Evolutionary conservation across 64 coral and sea anemone genomes (phyloP).

Genomic region (Cladopsammia gracilis): DNA sequence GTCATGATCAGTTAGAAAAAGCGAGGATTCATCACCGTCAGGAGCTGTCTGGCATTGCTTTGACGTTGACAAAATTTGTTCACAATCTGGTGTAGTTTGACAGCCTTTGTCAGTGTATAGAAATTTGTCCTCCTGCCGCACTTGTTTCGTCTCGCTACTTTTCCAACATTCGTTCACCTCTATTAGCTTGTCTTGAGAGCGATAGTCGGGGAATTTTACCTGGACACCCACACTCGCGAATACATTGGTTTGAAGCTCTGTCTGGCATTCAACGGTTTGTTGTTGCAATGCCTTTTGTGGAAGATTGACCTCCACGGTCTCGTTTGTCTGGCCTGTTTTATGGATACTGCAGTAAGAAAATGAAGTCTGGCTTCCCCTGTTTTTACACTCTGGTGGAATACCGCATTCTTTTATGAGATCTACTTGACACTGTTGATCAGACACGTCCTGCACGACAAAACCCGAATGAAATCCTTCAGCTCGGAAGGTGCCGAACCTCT

Average conservation of each 20-base stretch:
- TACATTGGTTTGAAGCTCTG: not conserved
- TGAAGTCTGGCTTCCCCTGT: not conserved
- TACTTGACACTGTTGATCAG: not conserved
- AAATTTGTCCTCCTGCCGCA: not conserved
- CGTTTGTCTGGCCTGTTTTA: not conserved
- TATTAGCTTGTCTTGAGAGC: not conserved
- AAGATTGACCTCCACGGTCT: not conserved
- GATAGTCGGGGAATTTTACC: not conserved
- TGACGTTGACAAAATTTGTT: not conserved
- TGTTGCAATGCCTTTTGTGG: not conserved
- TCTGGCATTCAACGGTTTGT: conserved; percentile 11
- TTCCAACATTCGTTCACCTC: no score
- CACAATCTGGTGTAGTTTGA: not conserved
- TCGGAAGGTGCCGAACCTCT: not conserved
- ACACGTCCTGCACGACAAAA: not conserved
- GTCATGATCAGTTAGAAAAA: not conserved
- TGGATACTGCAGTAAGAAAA: not conserved
- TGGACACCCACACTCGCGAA: not conserved
- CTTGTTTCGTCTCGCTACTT: not conserved
- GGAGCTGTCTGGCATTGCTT: not conserved
- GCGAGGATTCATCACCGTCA: not conserved
- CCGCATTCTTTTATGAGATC: not conserved
- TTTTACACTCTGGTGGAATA: not conserved
- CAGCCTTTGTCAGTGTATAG: not conserved
- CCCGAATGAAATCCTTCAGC: not conserved